phyloP scores from a whole-genome alignment of 2,113 vertebrate species.

The Narcine bancroftii region DNA sequence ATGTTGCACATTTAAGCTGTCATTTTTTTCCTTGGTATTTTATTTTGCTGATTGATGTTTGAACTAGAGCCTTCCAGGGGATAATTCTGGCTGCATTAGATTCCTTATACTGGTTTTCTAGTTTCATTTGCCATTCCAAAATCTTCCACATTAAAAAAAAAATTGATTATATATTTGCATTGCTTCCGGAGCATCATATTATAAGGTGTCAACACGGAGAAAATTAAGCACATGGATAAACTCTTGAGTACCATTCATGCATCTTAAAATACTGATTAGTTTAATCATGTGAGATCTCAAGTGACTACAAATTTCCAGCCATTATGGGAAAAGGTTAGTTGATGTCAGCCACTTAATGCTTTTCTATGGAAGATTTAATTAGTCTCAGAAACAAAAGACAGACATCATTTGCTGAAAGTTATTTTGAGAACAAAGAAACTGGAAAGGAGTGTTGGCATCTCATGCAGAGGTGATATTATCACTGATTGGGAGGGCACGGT shows the following conservation, averaged over 20 bases:
- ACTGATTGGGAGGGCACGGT: not conserved
- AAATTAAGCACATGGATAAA: not conserved
- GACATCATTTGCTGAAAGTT: not conserved
- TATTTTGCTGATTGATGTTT: not conserved
- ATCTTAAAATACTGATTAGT: not conserved
- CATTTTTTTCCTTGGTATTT: not conserved
- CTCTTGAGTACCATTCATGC: not conserved
- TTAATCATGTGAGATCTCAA: not conserved
- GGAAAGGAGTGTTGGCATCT: not conserved
- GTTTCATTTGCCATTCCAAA: not conserved
- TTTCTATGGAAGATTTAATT: constrained; percentile 7
- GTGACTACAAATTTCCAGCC: not conserved
- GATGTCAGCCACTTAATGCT: constrained; percentile 3
- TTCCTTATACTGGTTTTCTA: not conserved
- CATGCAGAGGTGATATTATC: not conserved
- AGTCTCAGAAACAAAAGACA: not conserved
- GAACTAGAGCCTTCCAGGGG: not conserved
- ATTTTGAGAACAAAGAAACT: constrained; percentile 23
- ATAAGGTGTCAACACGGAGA: not conserved
- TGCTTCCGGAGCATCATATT: not conserved
- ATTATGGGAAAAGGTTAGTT: not conserved
- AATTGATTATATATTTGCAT: not conserved
- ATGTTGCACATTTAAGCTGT: not conserved
- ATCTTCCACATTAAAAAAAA: not conserved
- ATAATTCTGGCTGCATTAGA: not conserved